phyloP scores from a whole-genome alignment of 2,888 invertebrate genomes.

The Drosophila anomalata region DNA sequence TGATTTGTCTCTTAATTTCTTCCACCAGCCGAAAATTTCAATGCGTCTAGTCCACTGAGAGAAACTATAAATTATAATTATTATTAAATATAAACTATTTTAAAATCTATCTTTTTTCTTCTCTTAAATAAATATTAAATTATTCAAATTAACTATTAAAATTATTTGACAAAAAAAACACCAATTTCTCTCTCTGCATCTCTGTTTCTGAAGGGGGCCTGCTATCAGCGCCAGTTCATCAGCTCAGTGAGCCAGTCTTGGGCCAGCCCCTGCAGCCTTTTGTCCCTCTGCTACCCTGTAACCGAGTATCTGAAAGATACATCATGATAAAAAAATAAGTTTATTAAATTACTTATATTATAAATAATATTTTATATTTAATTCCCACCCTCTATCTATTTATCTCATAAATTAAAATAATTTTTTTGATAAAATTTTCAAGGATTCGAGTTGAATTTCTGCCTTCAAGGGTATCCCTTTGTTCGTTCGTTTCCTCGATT shows the following conservation, averaged over 20 bases:
- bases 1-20: constrained; percentile 74
- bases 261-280: not conserved
- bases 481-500: not conserved
- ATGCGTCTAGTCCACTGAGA: constrained; percentile 8
- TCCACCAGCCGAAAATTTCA: constrained; percentile 50
- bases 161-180: not conserved
- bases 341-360: not conserved
- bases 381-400: too few species aligned
- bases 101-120: too few species aligned
- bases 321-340: not conserved
- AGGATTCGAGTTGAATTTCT: not conserved
- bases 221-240: constrained; percentile 63
- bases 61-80: too few species aligned
- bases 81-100: not conserved
- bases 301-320: not conserved
- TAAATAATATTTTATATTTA: too few species aligned
- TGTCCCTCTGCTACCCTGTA: constrained; percentile 12
- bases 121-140: too few species aligned
- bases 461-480: not conserved
- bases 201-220: constrained; percentile 19
- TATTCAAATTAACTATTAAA: too few species aligned
- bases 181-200: not conserved
- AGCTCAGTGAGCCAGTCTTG: constrained; percentile 19
- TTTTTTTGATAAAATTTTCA: not conserved
- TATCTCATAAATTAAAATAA: not conserved